Conservation (phyloP, 2,888 invertebrate species). For the Parnassius mnemosyne region DNA sequence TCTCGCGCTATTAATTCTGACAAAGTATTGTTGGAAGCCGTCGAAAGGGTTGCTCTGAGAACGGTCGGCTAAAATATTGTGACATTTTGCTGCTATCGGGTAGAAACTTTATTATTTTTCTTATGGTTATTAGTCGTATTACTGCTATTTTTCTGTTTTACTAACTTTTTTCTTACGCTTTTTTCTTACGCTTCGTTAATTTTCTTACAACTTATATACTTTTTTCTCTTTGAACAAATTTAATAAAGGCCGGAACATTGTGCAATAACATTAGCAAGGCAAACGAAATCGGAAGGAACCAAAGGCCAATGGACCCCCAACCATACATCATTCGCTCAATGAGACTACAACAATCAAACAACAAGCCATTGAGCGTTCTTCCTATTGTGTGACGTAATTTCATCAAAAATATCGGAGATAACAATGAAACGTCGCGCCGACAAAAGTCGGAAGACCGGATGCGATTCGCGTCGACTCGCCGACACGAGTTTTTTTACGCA, state of each 20-base stretch:
- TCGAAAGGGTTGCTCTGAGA: slow-evolving; percentile 69
- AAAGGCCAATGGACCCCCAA: slow-evolving; percentile 44
- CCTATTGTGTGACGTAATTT: slow-evolving; percentile 76
- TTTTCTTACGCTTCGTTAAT: background rate
- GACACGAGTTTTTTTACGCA: slow-evolving; percentile 71
- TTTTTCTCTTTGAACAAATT: background rate
- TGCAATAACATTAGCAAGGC: slow-evolving; percentile 57
- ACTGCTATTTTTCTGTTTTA: slow-evolving; percentile 4
- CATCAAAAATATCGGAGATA: slow-evolving; percentile 75
- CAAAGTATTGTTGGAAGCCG: slow-evolving; percentile 60
- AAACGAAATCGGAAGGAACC: slow-evolving; percentile 63
- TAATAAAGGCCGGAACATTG: slow-evolving; percentile 56
- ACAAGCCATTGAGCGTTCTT: slow-evolving; percentile 66
- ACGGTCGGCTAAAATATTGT: slow-evolving; percentile 67
- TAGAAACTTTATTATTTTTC: slow-evolving; percentile 28
- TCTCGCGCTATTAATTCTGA: slow-evolving; percentile 77
- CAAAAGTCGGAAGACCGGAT: slow-evolving; percentile 80
- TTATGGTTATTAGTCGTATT: slow-evolving; percentile 21
- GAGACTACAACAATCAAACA: slow-evolving; percentile 74
- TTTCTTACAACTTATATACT: background rate
- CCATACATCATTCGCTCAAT: slow-evolving; percentile 75
- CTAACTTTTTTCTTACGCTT: background rate
- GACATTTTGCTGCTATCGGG: slow-evolving; percentile 49
- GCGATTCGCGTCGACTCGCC: slow-evolving; percentile 73
- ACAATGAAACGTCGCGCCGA: slow-evolving; percentile 64